Evolutionary conservation across 2,113 vertebrate species (phyloP).

Genomic region (Nasalis larvatus): DNA sequence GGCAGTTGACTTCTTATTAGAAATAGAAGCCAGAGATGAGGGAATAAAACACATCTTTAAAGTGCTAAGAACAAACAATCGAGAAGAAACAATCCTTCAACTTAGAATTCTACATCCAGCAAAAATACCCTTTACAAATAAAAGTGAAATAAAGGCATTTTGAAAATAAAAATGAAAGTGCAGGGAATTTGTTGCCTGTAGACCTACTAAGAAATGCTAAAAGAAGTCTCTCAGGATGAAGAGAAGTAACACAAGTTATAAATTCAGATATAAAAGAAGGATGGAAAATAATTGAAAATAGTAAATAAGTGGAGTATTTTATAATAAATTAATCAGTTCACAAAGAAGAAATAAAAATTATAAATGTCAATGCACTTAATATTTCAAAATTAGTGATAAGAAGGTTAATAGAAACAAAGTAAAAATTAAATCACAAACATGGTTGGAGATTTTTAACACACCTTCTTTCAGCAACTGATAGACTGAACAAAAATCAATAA

Average conservation of each 20-base stretch:
- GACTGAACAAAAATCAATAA: neutral
- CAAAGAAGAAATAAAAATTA: neutral
- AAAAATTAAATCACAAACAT: neutral
- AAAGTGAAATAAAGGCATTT: neutral
- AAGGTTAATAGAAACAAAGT: neutral
- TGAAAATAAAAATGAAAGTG: neutral
- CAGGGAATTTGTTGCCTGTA: neutral
- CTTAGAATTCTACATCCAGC: neutral
- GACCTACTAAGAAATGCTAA: neutral
- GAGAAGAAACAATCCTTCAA: neutral
- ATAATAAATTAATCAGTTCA: neutral
- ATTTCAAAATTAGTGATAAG: neutral
- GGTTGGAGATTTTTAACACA: neutral
- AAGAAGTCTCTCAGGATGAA: neutral
- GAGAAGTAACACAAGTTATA: neutral
- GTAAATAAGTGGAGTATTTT: neutral
- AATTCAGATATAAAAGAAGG: neutral
- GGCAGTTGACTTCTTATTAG: neutral
- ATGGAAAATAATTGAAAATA: neutral
- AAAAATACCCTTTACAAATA: neutral
- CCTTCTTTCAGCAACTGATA: neutral
- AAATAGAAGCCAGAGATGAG: neutral
- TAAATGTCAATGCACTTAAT: neutral
- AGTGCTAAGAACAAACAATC: neutral
- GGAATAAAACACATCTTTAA: no score